Conservation (phyloP, 1,140 invertebrate genomes). For the Heterodera schachtii region DNA sequence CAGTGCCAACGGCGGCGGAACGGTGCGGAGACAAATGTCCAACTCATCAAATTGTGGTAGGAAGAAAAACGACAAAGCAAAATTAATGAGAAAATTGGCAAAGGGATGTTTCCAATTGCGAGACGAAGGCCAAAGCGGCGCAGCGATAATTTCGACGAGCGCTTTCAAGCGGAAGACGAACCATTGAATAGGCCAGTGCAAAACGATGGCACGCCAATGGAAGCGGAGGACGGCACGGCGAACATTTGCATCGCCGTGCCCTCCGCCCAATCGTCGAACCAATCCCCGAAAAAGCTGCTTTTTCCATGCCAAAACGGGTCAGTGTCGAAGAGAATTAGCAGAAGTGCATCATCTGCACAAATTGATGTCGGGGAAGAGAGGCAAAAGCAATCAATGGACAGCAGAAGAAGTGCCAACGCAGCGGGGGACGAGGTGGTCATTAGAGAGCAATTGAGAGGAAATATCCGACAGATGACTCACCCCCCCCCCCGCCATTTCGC, state of each 20-base stretch:
- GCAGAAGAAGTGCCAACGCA: background rate
- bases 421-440: background rate
- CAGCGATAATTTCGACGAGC: background rate
- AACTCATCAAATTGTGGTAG: constrained; percentile 16
- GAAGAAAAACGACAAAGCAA: too few relatives aligned
- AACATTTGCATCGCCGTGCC: background rate
- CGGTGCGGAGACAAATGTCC: constrained; percentile 1
- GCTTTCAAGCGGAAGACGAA: background rate
- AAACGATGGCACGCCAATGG: background rate
- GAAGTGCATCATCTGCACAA: constrained; percentile 2
- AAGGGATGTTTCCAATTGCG: background rate
- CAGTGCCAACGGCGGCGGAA: background rate
- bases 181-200: background rate
- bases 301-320: background rate
- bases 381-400: background rate
- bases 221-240: background rate
- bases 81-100: too few relatives aligned
- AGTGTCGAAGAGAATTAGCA: background rate
- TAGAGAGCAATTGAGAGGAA: too few relatives aligned
- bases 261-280: background rate
- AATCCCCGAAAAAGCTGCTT: background rate
- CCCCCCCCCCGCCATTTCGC: constrained; percentile 36
- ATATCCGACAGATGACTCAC: too few relatives aligned
- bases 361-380: background rate
- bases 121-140: background rate